Evolutionary conservation across 2,797 vertebrate genomes (phyloP).

Genomic region (Pantherophis vulpinus): DNA sequence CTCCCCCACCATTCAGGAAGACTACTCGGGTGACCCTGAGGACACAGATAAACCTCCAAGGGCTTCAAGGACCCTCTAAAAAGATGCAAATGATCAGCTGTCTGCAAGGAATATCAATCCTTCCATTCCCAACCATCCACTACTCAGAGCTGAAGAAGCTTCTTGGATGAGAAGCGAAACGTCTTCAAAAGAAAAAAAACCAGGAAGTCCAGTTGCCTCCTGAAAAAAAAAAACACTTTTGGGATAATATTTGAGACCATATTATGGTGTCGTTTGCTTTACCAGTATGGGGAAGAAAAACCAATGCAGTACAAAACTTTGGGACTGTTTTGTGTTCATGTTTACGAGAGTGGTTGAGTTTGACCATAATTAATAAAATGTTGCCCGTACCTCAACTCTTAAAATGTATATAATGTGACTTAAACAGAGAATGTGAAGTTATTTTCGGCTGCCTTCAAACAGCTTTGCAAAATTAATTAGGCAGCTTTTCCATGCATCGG

Average conservation of each 20-base stretch:
- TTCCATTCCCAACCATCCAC: too few relatives aligned
- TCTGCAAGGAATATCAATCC: too few relatives aligned
- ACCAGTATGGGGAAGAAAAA: neutral
- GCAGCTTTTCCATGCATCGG: conserved; percentile 21
- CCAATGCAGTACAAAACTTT: neutral
- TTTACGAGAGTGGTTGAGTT: neutral
- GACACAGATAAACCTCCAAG: too few relatives aligned
- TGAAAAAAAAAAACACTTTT: too few relatives aligned
- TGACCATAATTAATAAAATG: neutral
- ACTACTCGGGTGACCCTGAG: too few relatives aligned
- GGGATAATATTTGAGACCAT: neutral
- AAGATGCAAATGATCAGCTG: too few relatives aligned
- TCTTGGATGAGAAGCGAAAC: too few relatives aligned
- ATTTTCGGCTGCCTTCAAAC: accelerated
- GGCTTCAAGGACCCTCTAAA: too few relatives aligned
- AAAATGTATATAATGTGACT: neutral
- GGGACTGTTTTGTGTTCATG: neutral
- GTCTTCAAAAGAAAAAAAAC: too few relatives aligned
- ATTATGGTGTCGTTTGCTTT: neutral
- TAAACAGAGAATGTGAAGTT: neutral
- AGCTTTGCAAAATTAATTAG: neutral
- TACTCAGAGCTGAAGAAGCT: too few relatives aligned
- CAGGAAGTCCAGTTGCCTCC: too few relatives aligned
- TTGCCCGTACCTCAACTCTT: neutral
- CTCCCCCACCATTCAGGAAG: too few relatives aligned